Evolutionary conservation across 1,140 invertebrate species (phyloP), one percentile per base, ranked within the genome.

Genomic region (Pogonus chalceus): DNA sequence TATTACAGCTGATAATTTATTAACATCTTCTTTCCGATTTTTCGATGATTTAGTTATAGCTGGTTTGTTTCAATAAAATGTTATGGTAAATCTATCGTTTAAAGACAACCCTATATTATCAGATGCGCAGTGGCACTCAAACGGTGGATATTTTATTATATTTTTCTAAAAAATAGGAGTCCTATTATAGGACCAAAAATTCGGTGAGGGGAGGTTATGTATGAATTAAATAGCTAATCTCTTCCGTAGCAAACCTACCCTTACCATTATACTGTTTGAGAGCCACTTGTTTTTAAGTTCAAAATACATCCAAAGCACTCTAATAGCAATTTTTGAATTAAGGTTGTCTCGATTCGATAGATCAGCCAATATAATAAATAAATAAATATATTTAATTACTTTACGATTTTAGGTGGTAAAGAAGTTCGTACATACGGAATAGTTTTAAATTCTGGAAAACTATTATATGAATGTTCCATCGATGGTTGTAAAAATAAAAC

Each of bases 21-120:
- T 98, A 0, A 81, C 83, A 54, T 86, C 87, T 2, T 90, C 91
- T 0, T 87, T 87, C 69, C 83, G 84, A 64, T 86, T 92, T 60
- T 85, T 85, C 1, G 87, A 94, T 67, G 85, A 92, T 71, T 65
- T 91, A 23, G 83, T 92, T 20, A 87, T 96, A 63, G 88, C 91
- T 63, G 94, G 90, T 78, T 64, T 69, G 62, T 63, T 7, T 16
- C 14, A 39, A n/a, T n/a, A n/a, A n/a, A n/a, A n/a, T n/a, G n/a
- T n/a, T n/a, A n/a, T n/a, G n/a, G n/a, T n/a, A n/a, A n/a, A n/a
- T n/a, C n/a, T n/a, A n/a, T n/a, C n/a, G n/a, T n/a, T n/a, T n/a
- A n/a, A n/a, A n/a, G n/a, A n/a, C n/a, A n/a, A n/a, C n/a, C n/a
- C n/a, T n/a, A n/a, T n/a, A n/a, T n/a, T n/a, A n/a, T n/a, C n/a